Conservation (phyloP, 2,797 vertebrate species). For the Ficedula albicollis region DNA sequence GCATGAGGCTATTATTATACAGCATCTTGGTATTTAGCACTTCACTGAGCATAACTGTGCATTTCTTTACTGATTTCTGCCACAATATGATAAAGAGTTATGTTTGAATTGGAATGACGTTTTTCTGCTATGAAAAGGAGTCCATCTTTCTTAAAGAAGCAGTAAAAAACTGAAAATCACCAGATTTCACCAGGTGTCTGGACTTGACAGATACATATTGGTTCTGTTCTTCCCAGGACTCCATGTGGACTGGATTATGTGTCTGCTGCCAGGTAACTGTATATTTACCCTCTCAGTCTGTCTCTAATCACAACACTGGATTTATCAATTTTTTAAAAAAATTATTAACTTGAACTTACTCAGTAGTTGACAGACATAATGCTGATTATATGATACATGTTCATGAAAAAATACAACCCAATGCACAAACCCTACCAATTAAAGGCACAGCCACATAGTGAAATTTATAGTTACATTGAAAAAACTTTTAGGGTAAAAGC, state of each 20-base stretch:
- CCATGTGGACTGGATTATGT: not conserved
- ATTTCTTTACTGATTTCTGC: not conserved
- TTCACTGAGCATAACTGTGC: not conserved
- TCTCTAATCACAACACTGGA: not conserved
- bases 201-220: not conserved
- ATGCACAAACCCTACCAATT: not conserved
- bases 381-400: fast-evolving
- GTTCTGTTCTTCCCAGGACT: not conserved
- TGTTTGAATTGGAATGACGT: not conserved
- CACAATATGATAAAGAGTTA: not conserved
- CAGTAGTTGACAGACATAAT: not conserved
- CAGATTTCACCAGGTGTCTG: not conserved
- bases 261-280: not conserved
- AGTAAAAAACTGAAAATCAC: not conserved
- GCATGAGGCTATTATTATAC: not conserved
- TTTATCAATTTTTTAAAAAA: not conserved
- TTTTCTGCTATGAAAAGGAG: not conserved
- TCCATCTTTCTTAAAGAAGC: not conserved
- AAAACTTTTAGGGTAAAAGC: not conserved
- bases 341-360: not conserved
- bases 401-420: not conserved
- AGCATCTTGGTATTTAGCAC: not conserved
- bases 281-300: not conserved
- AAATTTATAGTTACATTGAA: not conserved
- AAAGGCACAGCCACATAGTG: not conserved